These are phyloP conservation scores for Panurus biarmicus DNA, from an alignment of 2,113 vertebrate genomes.

Conservation along the genomic window DNA sequence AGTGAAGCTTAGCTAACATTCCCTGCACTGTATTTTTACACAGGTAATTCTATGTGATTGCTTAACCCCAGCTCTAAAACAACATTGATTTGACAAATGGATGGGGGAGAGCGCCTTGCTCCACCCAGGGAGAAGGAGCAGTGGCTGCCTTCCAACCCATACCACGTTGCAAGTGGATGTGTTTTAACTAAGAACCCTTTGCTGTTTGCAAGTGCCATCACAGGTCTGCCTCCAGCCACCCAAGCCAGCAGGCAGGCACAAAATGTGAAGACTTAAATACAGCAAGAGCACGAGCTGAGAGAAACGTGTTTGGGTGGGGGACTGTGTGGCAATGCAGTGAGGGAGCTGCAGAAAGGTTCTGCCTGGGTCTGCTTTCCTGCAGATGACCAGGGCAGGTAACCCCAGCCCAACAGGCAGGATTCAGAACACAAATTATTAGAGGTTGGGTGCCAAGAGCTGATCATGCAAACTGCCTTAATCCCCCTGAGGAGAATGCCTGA, in stretches of 20 bases:
- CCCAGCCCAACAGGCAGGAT: not conserved
- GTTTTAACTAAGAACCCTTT: not conserved
- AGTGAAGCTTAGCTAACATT: conserved; percentile 18
- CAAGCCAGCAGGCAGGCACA: not conserved
- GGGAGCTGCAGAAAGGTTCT: not conserved
- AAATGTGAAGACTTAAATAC: not conserved
- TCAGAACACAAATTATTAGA: not conserved
- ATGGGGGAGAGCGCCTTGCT: not conserved
- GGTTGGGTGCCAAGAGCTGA: not conserved
- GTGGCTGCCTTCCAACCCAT: not conserved
- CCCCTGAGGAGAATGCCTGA: not conserved
- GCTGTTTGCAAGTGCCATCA: not conserved
- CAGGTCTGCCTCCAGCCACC: not conserved
- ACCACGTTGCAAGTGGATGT: not conserved
- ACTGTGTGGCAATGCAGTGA: not conserved
- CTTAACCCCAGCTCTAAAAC: not conserved
- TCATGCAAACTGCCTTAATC: not conserved
- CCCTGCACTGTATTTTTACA: not conserved
- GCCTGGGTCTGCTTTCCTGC: not conserved
- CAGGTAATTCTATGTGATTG: conserved; percentile 9
- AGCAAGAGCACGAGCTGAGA: not conserved
- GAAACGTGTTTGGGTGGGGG: not conserved
- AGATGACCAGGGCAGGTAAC: not conserved
- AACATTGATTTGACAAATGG: not conserved
- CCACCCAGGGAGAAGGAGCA: not conserved